Evolutionary conservation across 2,113 vertebrate genomes (phyloP), one percentile per base, ranked within the genome.

Genomic region (Eulemur rufifrons): DNA sequence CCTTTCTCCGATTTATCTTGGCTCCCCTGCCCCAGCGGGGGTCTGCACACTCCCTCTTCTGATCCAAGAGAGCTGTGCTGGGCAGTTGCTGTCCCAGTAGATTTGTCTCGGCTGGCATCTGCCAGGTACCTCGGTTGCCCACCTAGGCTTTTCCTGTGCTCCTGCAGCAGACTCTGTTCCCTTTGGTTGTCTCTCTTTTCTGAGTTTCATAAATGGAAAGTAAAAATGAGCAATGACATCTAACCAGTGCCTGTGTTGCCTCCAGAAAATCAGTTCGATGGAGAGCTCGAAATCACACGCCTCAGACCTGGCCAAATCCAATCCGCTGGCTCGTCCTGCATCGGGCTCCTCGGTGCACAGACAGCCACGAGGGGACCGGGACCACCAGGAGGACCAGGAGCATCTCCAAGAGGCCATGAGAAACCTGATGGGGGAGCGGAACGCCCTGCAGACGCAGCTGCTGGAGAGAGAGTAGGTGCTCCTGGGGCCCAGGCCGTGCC

Each of bases 401-500:
- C 96, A 3, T 23, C 98, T 99, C 18, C 98, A 93, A 66, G 98
- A 95, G 39, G 20, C 96, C 0, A 89, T 99, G 91, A 96, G 93
- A 98, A 98, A 98, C 82, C 98, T 99, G 91, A 98, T 98, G 83
- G 97, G 94, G 59, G 99, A 99, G 92, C 98, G 59, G 95, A 96
- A 17, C 4, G 74, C 97, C 63, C 98, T 99, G 94, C 98, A 99
- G 61, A 94, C 97, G 45, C 98, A 95, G 15, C 98, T 99, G 13
- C 97, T 98, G 21, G 97, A 89, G 86, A 99, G 98, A 98, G 99
- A 99, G 99, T 99, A 98, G 98, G 99, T 84, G 5, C 21, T 23
- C 18, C 29, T 0, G 9, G 27, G 29, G 47, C 21, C 18, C 27
- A 0, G 7, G 29, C 17, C 25, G 8, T 61, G 6, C 34, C 47